Evolutionary conservation across 2,888 invertebrate species (phyloP).

Genomic region (Chymomyza procnemis): DNA sequence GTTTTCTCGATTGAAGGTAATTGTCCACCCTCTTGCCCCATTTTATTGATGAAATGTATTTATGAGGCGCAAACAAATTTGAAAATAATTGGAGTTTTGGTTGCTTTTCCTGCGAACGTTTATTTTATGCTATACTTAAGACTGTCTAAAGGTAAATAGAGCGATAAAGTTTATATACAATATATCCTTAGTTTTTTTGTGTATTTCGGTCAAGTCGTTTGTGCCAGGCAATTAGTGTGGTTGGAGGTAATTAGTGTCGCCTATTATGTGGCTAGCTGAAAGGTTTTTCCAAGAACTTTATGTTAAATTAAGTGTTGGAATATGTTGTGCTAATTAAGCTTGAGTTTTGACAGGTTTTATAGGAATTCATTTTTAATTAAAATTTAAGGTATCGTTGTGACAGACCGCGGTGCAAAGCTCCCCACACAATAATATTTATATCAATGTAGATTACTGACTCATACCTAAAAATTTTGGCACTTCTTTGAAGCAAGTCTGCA

Average conservation of each 20-base stretch:
- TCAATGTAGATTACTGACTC: no score
- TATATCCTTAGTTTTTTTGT: background rate
- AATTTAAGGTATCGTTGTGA: no score
- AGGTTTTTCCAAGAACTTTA: background rate
- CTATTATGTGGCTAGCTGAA: background rate
- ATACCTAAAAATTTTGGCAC: no score
- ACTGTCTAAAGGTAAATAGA: background rate
- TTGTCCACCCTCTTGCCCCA: constrained; percentile 8
- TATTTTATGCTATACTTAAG: background rate
- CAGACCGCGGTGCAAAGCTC: no score
- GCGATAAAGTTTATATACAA: background rate
- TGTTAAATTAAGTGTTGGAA: background rate
- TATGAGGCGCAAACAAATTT: constrained; percentile 54
- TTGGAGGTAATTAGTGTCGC: background rate
- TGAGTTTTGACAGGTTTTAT: background rate
- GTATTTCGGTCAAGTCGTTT: background rate
- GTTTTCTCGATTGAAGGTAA: constrained; percentile 3
- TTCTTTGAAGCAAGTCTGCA: no score
- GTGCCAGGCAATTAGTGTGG: background rate
- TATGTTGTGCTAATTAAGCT: background rate
- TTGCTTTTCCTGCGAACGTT: constrained; percentile 5
- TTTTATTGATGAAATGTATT: constrained; percentile 37
- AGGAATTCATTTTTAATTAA: background rate
- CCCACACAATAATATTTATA: no score
- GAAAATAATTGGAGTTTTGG: constrained; percentile 58